A percentile compares a stretch with the other conserved stretches of the same genome.
phyloP scores from a whole-genome alignment of 2,888 invertebrate species.

The Julus scanicus region DNA sequence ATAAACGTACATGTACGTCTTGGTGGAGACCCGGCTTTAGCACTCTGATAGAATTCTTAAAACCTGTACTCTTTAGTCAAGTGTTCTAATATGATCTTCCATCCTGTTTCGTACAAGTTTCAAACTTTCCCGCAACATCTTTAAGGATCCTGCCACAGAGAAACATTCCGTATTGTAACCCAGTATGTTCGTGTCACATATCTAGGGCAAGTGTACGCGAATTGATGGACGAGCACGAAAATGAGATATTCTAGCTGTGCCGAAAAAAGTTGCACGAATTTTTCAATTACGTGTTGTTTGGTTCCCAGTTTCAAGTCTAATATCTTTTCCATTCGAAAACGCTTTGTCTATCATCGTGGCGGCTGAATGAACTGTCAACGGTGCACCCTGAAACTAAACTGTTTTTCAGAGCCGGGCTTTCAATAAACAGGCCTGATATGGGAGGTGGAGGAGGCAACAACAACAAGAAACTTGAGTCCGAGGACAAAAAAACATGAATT shows the following conservation, averaged over 20 bases:
- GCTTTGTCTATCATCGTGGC: conserved; percentile 11
- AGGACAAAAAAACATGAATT: neutral
- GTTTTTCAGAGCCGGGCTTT: neutral
- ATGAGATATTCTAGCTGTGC: neutral
- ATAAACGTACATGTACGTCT: too few relatives aligned
- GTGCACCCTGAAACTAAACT: neutral
- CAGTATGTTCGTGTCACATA: too few relatives aligned
- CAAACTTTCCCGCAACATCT: too few relatives aligned
- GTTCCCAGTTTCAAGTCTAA: neutral
- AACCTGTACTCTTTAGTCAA: too few relatives aligned
- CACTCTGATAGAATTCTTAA: too few relatives aligned
- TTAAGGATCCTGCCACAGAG: too few relatives aligned
- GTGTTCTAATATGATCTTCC: too few relatives aligned
- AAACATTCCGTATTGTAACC: too few relatives aligned
- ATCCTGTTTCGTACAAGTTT: too few relatives aligned
- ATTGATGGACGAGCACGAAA: neutral
- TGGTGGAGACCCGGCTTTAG: too few relatives aligned
- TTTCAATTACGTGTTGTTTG: neutral
- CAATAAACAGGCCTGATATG: neutral
- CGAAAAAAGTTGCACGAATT: neutral
- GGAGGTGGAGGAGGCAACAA: neutral
- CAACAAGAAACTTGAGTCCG: neutral
- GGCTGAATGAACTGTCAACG: conserved; percentile 19
- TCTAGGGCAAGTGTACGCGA: neutral
- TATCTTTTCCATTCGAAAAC: neutral